Percentiles rank a stretch among this genome's conserved stretches.
These are phyloP conservation scores for Hyposoter dolosus DNA, from an alignment of 2,888 invertebrate genomes.

Conservation along the genomic window DNA sequence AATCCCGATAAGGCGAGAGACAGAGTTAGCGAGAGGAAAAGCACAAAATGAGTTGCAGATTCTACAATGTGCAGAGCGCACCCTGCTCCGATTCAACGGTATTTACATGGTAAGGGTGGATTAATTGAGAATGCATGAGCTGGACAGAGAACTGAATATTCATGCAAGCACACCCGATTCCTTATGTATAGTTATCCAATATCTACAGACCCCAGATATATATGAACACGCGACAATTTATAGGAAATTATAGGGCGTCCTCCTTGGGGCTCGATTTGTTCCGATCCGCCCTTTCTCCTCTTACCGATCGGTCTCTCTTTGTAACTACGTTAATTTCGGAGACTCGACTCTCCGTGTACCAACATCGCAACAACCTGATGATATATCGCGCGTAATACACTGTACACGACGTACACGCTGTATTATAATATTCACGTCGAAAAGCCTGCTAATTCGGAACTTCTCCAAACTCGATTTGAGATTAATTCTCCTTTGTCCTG, in stretches of 20 bases:
- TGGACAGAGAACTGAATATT: conserved; percentile 75
- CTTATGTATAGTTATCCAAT: conserved; percentile 30
- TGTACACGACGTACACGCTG: background rate
- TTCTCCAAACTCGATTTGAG: background rate
- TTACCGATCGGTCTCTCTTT: background rate
- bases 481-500: conserved; percentile 14
- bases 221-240: background rate
- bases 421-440: conserved; percentile 2
- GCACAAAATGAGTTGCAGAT: conserved; percentile 68
- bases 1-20: background rate
- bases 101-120: conserved; percentile 73
- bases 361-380: conserved; percentile 35
- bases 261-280: background rate
- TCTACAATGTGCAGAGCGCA: conserved; percentile 39
- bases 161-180: conserved; percentile 66
- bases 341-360: conserved; percentile 22
- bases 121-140: conserved; percentile 78
- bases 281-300: background rate
- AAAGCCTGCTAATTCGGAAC: conserved; percentile 28
- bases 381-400: conserved; percentile 23
- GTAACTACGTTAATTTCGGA: conserved; percentile 2
- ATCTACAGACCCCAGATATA: background rate
- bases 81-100: conserved; percentile 40
- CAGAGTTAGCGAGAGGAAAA: background rate
- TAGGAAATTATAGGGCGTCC: background rate